Evolutionary conservation across 2,888 invertebrate genomes (phyloP).

Genomic region (Odontomyia ornata): DNA sequence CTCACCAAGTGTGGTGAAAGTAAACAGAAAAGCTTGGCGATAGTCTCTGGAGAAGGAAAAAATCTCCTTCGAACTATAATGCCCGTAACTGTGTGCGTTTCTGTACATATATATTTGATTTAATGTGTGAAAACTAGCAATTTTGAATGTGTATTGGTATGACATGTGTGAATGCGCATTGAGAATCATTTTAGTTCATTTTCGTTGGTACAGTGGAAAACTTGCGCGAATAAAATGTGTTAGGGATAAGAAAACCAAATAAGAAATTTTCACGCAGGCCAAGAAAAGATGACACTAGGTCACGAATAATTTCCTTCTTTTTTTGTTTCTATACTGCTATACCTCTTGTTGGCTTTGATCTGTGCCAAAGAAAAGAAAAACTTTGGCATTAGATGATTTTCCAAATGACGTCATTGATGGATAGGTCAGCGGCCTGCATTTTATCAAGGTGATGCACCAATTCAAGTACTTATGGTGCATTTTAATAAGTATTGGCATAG

Average conservation of each 20-base stretch:
- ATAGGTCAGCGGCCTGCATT: conserved; percentile 63
- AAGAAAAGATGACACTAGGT: conserved; percentile 40
- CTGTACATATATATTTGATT: conserved; percentile 15
- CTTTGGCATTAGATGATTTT: conserved; percentile 23
- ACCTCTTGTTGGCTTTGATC: conserved; percentile 2
- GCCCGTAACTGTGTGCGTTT: no score
- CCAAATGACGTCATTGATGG: conserved; percentile 61
- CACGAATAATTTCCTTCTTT: conserved; percentile 26
- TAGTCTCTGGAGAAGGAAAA: conserved; percentile 18
- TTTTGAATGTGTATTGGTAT: neutral
- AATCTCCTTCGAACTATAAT: neutral
- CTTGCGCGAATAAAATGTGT: conserved; percentile 2
- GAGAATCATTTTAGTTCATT: neutral
- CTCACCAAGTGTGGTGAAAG: conserved; percentile 18
- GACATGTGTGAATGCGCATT: conserved; percentile 25
- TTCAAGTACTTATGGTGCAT: neutral
- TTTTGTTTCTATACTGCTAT: neutral
- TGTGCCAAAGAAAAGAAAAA: conserved; percentile 7
- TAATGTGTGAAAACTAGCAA: conserved; percentile 12
- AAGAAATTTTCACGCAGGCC: conserved; percentile 26
- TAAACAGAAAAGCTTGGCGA: neutral
- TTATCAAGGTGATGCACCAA: neutral
- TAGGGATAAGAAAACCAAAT: neutral
- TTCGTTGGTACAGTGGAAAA: conserved; percentile 1
- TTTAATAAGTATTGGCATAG: no score